Base-by-base conservation (phyloP, 1,140 invertebrate genomes). In the Pristionchus pacificus region DNA sequence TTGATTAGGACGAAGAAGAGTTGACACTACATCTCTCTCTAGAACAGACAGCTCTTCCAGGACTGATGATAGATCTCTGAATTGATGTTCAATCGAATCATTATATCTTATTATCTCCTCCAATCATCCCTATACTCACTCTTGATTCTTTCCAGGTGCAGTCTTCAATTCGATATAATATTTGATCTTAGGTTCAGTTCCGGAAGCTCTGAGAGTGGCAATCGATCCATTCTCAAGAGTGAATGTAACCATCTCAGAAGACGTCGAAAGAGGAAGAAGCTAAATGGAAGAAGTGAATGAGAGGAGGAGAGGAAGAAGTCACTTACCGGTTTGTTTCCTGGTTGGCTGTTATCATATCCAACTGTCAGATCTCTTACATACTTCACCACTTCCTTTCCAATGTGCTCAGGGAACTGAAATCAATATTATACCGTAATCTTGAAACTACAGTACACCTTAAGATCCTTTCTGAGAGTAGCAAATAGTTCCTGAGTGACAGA, bases 121-220 rank as follows among this genome's bases (percentile, higher is more conserved):
- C 24, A 71, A 1, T 15, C 55, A 15, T 30, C 62, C 70, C 31
- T 69, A 80, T 70, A n/a, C n/a, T n/a, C n/a, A n/a, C n/a, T 78
- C 74, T 70, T 78, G 59, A 1, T 74, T 72, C 14, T 78, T 83
- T 71, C 82, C 81, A 15, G 81, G 77, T 25, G 74, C 76, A n/a
- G 81, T 84, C 14, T 71, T 78, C 65, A 95, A 87, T 86, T 98
- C 95, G 0, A 92, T 91, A 85, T 98, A 98, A 85, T 96, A 97
- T 86, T 97, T 97, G 69, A 97, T 89, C 86, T 99, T 99, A 24
- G 96, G 96, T 85, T 99, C 97, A 0, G 97, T 99, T 25, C 97
- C 97, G 86, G 93, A 97, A 0, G 95, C 96, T 75, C 97, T 88
- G 10, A 98, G 85, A 0, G 93, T 97, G 0, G 91, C 88, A 10